Conservation (phyloP, 2,113 vertebrate genomes). For the Atractosteus spatula region DNA sequence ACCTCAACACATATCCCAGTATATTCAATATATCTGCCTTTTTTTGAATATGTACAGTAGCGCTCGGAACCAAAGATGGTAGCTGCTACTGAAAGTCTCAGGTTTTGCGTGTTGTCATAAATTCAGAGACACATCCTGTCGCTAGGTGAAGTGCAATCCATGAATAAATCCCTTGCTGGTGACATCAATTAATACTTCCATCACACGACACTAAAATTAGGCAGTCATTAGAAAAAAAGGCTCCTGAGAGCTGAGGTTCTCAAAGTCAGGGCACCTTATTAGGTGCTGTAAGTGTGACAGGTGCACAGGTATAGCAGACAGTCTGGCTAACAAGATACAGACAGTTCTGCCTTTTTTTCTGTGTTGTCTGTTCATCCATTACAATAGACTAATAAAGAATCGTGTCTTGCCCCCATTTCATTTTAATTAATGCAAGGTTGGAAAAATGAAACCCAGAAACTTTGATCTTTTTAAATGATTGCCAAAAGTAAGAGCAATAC, state of each 20-base stretch:
- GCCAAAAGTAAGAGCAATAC: too few species aligned
- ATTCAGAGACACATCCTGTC: background rate
- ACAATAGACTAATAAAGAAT: too few species aligned
- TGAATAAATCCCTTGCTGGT: background rate
- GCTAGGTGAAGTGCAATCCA: background rate
- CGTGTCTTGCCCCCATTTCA: too few species aligned
- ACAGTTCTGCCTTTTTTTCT: too few species aligned
- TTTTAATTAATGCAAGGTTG: too few species aligned
- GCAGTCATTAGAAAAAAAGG: background rate
- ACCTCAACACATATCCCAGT: too few species aligned
- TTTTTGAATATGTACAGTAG: background rate
- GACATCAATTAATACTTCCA: background rate
- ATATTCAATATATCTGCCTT: background rate
- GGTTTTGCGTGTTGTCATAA: background rate
- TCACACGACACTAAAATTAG: background rate
- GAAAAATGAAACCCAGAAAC: too few species aligned
- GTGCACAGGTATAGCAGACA: background rate
- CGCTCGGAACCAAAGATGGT: background rate
- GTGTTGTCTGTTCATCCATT: too few species aligned
- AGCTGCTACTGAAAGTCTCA: background rate
- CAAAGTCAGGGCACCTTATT: background rate
- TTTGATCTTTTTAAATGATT: too few species aligned
- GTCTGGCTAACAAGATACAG: background rate
- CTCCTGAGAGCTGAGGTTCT: background rate
- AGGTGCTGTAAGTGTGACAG: background rate